Base-by-base conservation (phyloP, 1,140 invertebrate genomes). In the Dufourea novaeangliae region DNA sequence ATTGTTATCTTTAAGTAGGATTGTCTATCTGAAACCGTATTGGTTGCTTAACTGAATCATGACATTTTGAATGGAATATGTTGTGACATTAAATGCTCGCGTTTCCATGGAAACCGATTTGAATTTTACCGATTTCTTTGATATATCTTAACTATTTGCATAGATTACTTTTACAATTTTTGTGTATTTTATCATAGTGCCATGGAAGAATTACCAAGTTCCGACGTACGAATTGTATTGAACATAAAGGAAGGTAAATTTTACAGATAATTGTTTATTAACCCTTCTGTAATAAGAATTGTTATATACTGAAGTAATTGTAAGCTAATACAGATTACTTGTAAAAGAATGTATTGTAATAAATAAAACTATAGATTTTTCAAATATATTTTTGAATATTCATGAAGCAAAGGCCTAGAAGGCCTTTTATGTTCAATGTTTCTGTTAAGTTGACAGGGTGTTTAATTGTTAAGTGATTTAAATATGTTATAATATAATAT, bases 191-290 rank as follows among this genome's bases (percentile, higher is more conserved):
- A 66, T 79, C 44, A 11, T 5, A 17, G 79, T 57, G 54, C 50
- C 67, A 93, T 94, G 93, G 91, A 93, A 68, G 91, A 93, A 68
- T 83, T 93, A 32, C 79, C 67, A 6, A 91, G 88, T 63, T 88
- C 90, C 66, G 90, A 91, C 66, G 87, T 93, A 59, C 91, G 93
- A 82, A 90, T 94, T 59, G 91, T 93, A 71, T 80, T 94, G 5
- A 90, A 90, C n/a, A 89, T 94, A 59, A 92, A 92, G 85, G 93
- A 93, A 89, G 93, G 93, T 89, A 88, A 87, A 78, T 54, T 20
- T 72, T 8, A 44, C 37, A 46, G 44, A 25, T 46, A 59, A 67
- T 71, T 22, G 41, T 8, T 73, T 86, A 83, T 79, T 70, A 83
- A 80, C 10, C 41, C 69, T 39, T 44, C 32, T 34, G 20, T 22